phyloP scores from a whole-genome alignment of 2,797 vertebrate genomes.

The Poecilia velifera region DNA sequence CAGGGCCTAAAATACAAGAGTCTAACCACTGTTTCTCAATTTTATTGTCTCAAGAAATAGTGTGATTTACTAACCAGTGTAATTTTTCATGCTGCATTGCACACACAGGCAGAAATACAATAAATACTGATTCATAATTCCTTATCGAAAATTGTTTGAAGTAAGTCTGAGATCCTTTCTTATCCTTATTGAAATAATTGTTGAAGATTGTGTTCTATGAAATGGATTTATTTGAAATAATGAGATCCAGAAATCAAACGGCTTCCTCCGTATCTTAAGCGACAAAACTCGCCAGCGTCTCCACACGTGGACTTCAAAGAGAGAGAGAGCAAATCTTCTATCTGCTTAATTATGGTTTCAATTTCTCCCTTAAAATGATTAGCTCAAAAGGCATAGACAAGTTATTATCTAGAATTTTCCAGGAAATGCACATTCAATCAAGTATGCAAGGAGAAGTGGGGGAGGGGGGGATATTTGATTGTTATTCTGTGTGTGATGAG shows the following conservation, averaged over 20 bases:
- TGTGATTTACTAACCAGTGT: background rate
- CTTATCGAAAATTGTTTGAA: slow-evolving; percentile 1
- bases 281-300: background rate
- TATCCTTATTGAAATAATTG: background rate
- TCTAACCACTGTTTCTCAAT: background rate
- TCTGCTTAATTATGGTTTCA: slow-evolving; percentile 38
- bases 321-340: slow-evolving; percentile 21
- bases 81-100: background rate
- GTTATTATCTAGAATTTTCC: slow-evolving; percentile 46
- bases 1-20: background rate
- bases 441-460: slow-evolving; percentile 3
- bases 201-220: slow-evolving; percentile 1
- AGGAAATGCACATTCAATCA: slow-evolving; percentile 43
- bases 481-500: slow-evolving; percentile 46
- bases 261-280: background rate
- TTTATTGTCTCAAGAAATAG: background rate
- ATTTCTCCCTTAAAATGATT: slow-evolving; percentile 37
- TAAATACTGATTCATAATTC: background rate
- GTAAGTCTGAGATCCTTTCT: background rate
- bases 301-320: slow-evolving; percentile 28
- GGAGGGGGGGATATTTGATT: slow-evolving; percentile 20
- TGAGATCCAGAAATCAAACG: background rate
- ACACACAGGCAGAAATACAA: background rate
- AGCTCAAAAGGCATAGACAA: slow-evolving; percentile 38
- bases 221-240: slow-evolving; percentile 2